phyloP scores from a whole-genome alignment of 2,888 invertebrate genomes.

The Lepidochrysops patricia region DNA sequence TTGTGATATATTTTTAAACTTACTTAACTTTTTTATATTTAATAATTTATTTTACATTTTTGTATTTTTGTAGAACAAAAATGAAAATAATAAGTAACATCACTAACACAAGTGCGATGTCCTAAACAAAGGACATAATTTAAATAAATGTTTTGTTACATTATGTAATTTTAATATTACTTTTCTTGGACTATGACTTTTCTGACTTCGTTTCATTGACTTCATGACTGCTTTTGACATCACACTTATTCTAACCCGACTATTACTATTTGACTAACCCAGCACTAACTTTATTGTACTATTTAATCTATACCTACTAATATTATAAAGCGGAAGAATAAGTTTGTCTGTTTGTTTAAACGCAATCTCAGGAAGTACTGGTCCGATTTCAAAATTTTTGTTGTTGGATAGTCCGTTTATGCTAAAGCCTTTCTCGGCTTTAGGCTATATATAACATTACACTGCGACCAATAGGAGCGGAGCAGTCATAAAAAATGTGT shows the following conservation, averaged over 20 bases:
- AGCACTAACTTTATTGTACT: conserved; percentile 12
- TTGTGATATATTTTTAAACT: conserved; percentile 26
- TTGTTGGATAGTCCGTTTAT: no score
- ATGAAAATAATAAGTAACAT: conserved; percentile 35
- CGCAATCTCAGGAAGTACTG: no score
- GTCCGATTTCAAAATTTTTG: no score
- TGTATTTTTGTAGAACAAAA: conserved; percentile 34
- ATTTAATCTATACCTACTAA: no score
- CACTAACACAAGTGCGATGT: conserved; percentile 67
- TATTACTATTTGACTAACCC: conserved; percentile 35
- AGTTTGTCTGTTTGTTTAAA: no score
- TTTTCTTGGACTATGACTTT: conserved; percentile 26
- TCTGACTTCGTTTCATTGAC: conserved; percentile 23
- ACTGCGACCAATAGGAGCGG: no score
- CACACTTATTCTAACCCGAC: conserved; percentile 45
- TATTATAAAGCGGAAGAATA: no score
- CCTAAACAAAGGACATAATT: conserved; percentile 40
- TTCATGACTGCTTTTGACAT: conserved; percentile 39
- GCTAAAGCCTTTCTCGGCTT: no score
- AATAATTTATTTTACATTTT: conserved; percentile 35
- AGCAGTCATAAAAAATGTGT: no score
- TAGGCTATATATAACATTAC: no score
- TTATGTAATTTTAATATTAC: conserved; percentile 34
- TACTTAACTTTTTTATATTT: conserved; percentile 26
- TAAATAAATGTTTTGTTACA: conserved; percentile 48